phyloP scores from a whole-genome alignment of 2,888 invertebrate genomes.

The Pheosia tremula region DNA sequence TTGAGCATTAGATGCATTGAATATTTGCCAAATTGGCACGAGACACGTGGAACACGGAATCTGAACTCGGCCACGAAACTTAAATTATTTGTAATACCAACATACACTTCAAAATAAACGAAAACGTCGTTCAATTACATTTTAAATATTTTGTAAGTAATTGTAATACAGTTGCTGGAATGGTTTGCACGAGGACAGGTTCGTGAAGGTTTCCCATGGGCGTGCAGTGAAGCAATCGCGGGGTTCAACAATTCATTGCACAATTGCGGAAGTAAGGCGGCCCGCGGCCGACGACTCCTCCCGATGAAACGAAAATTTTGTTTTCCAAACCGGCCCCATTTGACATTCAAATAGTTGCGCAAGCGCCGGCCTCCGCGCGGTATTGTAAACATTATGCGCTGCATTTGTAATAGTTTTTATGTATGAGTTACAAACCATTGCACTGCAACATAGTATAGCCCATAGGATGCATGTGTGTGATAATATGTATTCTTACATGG shows the following conservation, averaged over 20 bases:
- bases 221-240: conserved; percentile 52
- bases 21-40: conserved; percentile 71
- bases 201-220: conserved; percentile 34
- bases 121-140: not conserved
- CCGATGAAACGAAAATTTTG: conserved; percentile 60
- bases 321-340: conserved; percentile 66
- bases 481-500: too few species aligned
- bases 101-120: conserved; percentile 13
- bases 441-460: conserved; percentile 29
- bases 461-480: not conserved
- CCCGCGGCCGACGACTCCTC: conserved; percentile 58
- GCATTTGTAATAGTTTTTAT: conserved; percentile 58
- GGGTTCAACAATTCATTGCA: conserved; percentile 69
- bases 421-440: conserved; percentile 53
- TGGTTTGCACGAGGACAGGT: conserved; percentile 22
- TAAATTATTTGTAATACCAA: conserved; percentile 24
- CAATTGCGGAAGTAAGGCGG: conserved; percentile 62
- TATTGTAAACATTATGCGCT: conserved; percentile 56
- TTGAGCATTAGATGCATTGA: conserved; percentile 55
- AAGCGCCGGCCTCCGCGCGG: conserved; percentile 49
- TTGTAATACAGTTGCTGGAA: not conserved
- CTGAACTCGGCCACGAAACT: conserved; percentile 41
- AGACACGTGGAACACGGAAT: conserved; percentile 56
- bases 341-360: conserved; percentile 71
- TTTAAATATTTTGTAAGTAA: not conserved